Conservation (phyloP, 2,797 vertebrate genomes). For the Lutra lutra region DNA sequence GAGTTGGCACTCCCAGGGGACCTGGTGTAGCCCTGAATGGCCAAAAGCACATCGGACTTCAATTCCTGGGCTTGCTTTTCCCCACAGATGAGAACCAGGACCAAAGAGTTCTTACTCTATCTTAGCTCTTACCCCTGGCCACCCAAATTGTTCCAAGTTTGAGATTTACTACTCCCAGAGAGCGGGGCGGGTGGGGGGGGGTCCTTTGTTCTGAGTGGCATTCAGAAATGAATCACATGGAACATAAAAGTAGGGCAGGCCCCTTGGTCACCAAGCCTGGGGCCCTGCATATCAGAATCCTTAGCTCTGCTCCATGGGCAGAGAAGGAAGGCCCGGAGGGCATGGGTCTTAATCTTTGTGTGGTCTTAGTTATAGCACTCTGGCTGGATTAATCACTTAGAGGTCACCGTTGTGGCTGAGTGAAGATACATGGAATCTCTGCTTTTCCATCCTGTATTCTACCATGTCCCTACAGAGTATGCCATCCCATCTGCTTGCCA, state of each 20-base stretch:
- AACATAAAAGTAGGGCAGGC: neutral
- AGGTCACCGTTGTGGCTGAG: neutral
- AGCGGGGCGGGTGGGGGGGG: neutral
- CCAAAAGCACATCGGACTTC: neutral
- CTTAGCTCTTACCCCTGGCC: neutral
- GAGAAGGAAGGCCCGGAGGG: neutral
- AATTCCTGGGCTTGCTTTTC: neutral
- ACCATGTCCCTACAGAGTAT: neutral
- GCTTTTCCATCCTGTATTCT: neutral
- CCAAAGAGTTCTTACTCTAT: neutral
- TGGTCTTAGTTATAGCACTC: neutral
- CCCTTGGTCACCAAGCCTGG: neutral
- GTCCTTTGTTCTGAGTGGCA: conserved; percentile 5
- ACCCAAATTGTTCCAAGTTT: neutral
- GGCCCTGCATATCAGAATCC: conserved; percentile 23
- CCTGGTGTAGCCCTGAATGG: neutral
- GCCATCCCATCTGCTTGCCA: neutral
- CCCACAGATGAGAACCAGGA: neutral
- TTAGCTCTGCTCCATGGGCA: neutral
- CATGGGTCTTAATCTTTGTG: neutral
- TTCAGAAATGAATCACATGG: conserved; percentile 6
- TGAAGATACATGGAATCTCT: neutral
- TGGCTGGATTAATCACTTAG: neutral
- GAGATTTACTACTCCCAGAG: neutral
- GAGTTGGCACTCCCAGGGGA: neutral